Evolutionary conservation across 2,888 invertebrate genomes (phyloP).

Genomic region (Carterocephalus palaemon): DNA sequence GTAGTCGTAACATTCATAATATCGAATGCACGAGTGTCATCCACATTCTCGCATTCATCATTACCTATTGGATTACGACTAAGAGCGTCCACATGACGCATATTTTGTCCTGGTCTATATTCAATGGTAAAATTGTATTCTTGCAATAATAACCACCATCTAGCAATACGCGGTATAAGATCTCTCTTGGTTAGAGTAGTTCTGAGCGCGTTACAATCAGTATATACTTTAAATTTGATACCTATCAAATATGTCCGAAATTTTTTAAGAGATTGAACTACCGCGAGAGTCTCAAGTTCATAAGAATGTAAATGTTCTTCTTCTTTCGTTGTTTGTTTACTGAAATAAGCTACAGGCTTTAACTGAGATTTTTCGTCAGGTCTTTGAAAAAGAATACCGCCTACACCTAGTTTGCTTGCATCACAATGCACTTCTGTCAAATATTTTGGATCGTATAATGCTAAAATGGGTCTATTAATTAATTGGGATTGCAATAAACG

Average conservation of each 20-base stretch:
- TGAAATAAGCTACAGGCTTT: constrained; percentile 36
- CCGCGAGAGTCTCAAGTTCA: constrained; percentile 34
- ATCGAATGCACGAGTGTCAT: not conserved
- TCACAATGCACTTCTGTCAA: constrained; percentile 26
- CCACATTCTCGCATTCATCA: too few relatives aligned
- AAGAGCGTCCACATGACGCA: constrained; percentile 14
- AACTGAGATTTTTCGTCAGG: not conserved
- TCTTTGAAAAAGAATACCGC: constrained; percentile 22
- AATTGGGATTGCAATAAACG: constrained; percentile 6
- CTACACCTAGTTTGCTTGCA: constrained; percentile 22
- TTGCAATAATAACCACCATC: constrained; percentile 26
- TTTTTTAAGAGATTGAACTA: constrained; percentile 16
- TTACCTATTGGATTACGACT: constrained; percentile 12
- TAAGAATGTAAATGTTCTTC: constrained; percentile 44
- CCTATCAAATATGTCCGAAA: constrained; percentile 19
- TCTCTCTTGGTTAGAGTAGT: constrained; percentile 20
- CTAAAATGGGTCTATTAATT: constrained; percentile 14
- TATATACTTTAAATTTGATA: constrained; percentile 17
- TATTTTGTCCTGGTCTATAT: constrained; percentile 13
- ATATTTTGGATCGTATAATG: constrained; percentile 20
- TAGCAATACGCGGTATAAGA: constrained; percentile 34
- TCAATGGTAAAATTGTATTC: constrained; percentile 20
- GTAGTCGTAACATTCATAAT: too few relatives aligned
- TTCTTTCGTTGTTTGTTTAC: constrained; percentile 37
- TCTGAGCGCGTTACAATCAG: constrained; percentile 17